Evolutionary conservation across 2,888 invertebrate species (phyloP), one percentile per base, ranked within the genome.

Genomic region (Drosophila gaucha): DNA sequence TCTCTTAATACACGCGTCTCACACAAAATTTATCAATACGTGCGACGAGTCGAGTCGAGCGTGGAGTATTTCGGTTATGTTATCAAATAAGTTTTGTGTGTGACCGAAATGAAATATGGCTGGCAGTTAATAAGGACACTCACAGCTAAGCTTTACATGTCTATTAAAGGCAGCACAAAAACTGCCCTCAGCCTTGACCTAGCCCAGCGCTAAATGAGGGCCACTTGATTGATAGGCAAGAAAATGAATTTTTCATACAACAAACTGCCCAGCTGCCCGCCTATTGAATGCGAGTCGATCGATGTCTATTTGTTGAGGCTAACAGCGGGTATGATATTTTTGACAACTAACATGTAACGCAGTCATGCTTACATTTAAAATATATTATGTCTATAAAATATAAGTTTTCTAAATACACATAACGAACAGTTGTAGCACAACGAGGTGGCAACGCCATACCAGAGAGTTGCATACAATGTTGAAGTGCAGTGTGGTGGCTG

Each of bases 211-310:
- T 30, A 49, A 55, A 39, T 33, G 50, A 44, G 39, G 18, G 18
- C 18, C 31, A 33, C 52, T 74, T 83, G 83, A 84, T 86, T 84
- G 84, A 84, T 84, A 62, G 84, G 63, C 71, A 46, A 46, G 55
- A 66, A 78, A 84, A 83, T 86, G 64, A 83, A 84, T 86, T 80
- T 83, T 72, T 75, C 78, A 86, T 80, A 74, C 72, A 66, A 63
- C 22, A 35, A 44, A 35, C 49, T 18, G 0, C 14, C 0, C n/a
- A 16, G 4, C 12, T 3, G 6, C 6, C 2, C 28, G 18, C 56
- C 56, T 26, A 28, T 46, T 18, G 35, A 60, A 55, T 62, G 51
- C 24, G 20, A 55, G 16, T 66, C 67, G 59, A 59, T 68, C 60
- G 57, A 54, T 57, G 52, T 62, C 41, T 65, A 39, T 57, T 9